phyloP scores from a whole-genome alignment of 2,797 vertebrate genomes.

The Cephalopachus bancanus region DNA sequence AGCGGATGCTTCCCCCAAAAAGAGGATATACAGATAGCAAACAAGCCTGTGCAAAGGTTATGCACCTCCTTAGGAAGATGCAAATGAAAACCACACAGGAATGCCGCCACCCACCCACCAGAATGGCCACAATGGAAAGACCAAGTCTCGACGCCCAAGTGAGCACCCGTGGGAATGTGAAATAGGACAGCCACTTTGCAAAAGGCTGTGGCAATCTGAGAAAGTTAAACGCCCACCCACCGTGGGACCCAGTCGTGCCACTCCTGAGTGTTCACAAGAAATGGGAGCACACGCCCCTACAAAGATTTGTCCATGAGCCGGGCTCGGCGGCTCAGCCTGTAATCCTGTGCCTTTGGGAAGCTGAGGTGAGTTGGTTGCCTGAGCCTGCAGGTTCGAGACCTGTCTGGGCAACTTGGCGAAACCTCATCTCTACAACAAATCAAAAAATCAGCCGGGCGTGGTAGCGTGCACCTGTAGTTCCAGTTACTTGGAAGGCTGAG shows the following conservation, averaged over 20 bases:
- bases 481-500: too few species aligned
- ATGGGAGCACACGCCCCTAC: accelerated
- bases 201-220: neutral
- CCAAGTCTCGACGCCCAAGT: accelerated
- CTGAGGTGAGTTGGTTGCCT: too few species aligned
- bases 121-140: neutral
- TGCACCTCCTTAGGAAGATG: neutral
- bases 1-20: neutral
- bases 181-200: neutral
- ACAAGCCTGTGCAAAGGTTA: neutral
- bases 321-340: too few species aligned
- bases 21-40: neutral
- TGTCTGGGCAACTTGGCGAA: too few species aligned
- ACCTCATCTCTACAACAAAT: too few species aligned
- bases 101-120: accelerated
- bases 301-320: too few species aligned
- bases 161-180: neutral
- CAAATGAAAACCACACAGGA: neutral
- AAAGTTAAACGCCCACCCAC: neutral
- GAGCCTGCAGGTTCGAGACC: too few species aligned
- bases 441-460: too few species aligned
- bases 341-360: too few species aligned
- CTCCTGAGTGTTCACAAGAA: neutral
- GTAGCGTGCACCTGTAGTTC: too few species aligned
- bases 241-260: neutral